phyloP scores from a whole-genome alignment of 1,140 invertebrate genomes.

The Zaprionus camerounensis region DNA sequence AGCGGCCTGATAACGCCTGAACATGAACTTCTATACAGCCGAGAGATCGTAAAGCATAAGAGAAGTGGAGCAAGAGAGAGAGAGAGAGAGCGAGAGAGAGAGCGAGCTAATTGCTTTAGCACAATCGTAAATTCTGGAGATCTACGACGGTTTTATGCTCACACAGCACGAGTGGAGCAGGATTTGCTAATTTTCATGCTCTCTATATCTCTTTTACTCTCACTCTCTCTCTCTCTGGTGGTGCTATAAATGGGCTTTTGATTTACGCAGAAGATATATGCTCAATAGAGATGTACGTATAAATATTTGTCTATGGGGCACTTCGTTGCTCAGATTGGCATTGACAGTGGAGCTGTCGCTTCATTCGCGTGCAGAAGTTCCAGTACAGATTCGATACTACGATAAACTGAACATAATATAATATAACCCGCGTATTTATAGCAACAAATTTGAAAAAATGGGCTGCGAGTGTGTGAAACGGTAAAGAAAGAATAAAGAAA shows the following conservation, averaged over 20 bases:
- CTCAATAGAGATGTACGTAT: conserved; percentile 59
- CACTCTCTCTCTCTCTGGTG: conserved; percentile 29
- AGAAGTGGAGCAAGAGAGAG: background rate
- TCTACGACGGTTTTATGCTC: conserved; percentile 68
- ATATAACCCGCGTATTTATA: background rate
- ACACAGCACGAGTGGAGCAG: conserved; percentile 26
- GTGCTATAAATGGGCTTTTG: conserved; percentile 74
- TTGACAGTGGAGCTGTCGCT: conserved; percentile 64
- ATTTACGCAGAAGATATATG: conserved; percentile 59
- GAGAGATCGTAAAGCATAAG: conserved; percentile 25
- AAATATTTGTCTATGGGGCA: conserved; percentile 72
- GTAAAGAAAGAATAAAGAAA: conserved; percentile 49
- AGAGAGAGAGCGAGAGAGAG: conserved; percentile 15
- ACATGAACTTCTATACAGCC: background rate
- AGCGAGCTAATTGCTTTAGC: conserved; percentile 26
- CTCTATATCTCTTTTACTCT: conserved; percentile 1
- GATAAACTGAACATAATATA: conserved; percentile 13
- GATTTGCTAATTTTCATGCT: conserved; percentile 62
- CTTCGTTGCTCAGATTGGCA: conserved; percentile 69
- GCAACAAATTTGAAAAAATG: conserved; percentile 41
- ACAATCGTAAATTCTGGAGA: conserved; percentile 66
- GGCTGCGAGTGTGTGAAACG: conserved; percentile 47
- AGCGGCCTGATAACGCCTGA: conserved; percentile 2
- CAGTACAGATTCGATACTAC: background rate
- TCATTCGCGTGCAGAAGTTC: conserved; percentile 16